phyloP scores from a whole-genome alignment of 2,113 vertebrate species.

The Cinclus cinclus region DNA sequence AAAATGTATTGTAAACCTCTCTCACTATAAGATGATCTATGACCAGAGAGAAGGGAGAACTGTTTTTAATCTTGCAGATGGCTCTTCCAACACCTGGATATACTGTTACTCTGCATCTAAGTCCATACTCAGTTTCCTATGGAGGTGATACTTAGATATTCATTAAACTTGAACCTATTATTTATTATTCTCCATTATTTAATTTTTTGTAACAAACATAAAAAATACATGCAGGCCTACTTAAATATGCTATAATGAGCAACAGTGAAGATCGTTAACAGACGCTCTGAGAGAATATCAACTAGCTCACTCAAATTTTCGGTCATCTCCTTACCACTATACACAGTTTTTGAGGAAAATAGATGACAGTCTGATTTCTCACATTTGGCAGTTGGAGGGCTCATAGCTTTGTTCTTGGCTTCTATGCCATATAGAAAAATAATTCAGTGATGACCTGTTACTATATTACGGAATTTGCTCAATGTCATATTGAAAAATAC shows the following conservation, averaged over 20 bases:
- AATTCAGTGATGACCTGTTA: not conserved
- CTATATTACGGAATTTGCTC: not conserved
- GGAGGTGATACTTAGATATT: not conserved
- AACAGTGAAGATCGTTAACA: not conserved
- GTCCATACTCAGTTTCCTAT: not conserved
- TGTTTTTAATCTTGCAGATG: not conserved
- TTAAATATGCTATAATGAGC: not conserved
- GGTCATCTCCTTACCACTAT: not conserved
- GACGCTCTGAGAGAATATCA: not conserved
- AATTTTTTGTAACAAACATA: not conserved
- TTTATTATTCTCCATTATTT: not conserved
- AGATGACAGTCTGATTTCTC: not conserved
- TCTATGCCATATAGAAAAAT: not conserved
- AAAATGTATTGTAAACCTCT: not conserved
- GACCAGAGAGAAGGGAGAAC: not conserved
- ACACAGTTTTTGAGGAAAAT: not conserved
- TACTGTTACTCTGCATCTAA: not conserved
- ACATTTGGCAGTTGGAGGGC: not conserved
- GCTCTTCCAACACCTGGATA: not conserved
- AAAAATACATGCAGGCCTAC: not conserved
- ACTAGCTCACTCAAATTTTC: not conserved
- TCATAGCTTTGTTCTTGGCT: not conserved
- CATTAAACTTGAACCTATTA: not conserved
- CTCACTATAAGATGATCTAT: not conserved
- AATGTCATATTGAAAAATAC: not conserved